Conservation (phyloP, 2,113 vertebrate genomes). For the Ibidorhyncha struthersii region DNA sequence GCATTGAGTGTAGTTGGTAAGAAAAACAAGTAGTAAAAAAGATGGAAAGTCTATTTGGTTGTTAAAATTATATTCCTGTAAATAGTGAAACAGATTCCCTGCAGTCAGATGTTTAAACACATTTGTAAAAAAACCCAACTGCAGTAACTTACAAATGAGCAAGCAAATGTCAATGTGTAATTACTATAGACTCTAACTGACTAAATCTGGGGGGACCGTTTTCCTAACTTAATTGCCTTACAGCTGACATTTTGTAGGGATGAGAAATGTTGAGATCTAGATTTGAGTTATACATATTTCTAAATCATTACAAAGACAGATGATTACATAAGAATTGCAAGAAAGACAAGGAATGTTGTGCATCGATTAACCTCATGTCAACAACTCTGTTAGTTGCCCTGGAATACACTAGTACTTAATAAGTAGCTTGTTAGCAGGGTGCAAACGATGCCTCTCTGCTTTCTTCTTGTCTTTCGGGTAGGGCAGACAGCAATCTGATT, state of each 20-base stretch:
- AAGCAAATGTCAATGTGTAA: neutral
- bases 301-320: neutral
- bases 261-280: neutral
- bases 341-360: neutral
- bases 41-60: neutral
- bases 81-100: neutral
- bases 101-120: neutral
- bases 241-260: neutral
- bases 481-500: neutral
- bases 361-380: neutral
- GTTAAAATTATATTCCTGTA: neutral
- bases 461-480: neutral
- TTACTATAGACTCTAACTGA: neutral
- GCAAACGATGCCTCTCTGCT: neutral
- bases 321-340: neutral
- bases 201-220: neutral
- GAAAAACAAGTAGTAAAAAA: constrained; percentile 17
- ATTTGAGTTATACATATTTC: neutral
- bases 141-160: neutral
- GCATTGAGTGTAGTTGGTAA: neutral
- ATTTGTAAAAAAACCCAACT: neutral
- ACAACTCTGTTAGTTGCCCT: neutral
- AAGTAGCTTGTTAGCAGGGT: neutral
- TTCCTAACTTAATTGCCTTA: neutral
- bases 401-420: neutral